Conservation (phyloP, 30 jellyfish, hydroid and myxozoan species). For the Pelagia noctiluca region DNA sequence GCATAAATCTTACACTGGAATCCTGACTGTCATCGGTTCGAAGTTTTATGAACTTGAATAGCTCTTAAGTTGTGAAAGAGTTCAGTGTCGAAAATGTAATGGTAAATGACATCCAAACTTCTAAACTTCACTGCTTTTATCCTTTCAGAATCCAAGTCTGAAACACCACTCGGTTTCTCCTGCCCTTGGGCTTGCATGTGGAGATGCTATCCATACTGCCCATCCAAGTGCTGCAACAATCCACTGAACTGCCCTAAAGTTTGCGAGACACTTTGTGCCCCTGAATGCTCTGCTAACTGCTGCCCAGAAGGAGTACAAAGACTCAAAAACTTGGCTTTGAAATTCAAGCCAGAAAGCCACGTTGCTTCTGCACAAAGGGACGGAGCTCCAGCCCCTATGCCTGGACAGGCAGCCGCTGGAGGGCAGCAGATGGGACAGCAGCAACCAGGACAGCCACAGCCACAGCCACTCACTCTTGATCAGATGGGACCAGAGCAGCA, state of each 20-base stretch:
- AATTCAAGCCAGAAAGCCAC: constrained; percentile 55
- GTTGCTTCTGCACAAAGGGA: constrained; percentile 39
- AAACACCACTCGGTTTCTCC: constrained; percentile 75
- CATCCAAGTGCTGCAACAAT: constrained; percentile 96
- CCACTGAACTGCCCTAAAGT: constrained; percentile 86
- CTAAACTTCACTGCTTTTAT: background rate
- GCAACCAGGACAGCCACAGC: constrained; percentile 63
- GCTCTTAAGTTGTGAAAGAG: too few relatives aligned
- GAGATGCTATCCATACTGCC: constrained; percentile 97
- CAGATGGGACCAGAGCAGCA: constrained; percentile 91
- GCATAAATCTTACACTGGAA: too few relatives aligned
- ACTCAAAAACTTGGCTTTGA: constrained; percentile 74
- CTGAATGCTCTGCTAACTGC: constrained; percentile 92
- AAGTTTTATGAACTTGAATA: too few relatives aligned
- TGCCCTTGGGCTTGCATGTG: constrained; percentile 99
- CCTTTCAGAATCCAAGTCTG: constrained; percentile 48
- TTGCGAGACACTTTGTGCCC: constrained; percentile 92
- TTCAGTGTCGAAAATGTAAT: background rate
- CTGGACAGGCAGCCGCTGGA: constrained; percentile 43
- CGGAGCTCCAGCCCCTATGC: constrained; percentile 65
- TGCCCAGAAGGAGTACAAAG: constrained; percentile 93
- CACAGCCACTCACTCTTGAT: constrained; percentile 62
- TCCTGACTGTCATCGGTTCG: too few relatives aligned
- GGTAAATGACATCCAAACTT: background rate
- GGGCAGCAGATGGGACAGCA: constrained; percentile 46